Evolutionary conservation across 2,113 vertebrate genomes (phyloP).

Genomic region (Chionomys nivalis): DNA sequence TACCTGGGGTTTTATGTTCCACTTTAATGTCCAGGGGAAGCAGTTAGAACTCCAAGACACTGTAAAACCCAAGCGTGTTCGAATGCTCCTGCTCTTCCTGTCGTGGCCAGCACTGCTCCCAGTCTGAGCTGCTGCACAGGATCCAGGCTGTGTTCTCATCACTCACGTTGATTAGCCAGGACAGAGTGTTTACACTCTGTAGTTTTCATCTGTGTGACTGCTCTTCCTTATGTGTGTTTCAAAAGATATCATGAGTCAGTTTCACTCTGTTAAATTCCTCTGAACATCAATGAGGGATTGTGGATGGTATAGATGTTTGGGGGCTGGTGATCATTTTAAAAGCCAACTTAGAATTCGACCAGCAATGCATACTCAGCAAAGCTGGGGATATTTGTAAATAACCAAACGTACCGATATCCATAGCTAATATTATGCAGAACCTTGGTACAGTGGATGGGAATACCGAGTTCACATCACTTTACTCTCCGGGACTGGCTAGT

Average conservation of each 20-base stretch:
- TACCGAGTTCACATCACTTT: neutral
- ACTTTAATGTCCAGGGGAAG: neutral
- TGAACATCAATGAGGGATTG: neutral
- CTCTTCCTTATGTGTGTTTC: neutral
- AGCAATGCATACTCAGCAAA: rapidly evolving
- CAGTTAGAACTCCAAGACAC: neutral
- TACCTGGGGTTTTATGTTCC: neutral
- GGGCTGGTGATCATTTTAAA: neutral
- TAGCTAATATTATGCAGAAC: neutral
- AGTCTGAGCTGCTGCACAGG: neutral
- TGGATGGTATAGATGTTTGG: rapidly evolving
- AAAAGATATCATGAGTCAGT: neutral
- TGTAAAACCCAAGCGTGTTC: neutral
- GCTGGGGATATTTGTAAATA: neutral
- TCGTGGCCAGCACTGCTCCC: neutral
- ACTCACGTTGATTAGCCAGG: neutral
- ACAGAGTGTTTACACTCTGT: neutral
- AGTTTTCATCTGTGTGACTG: neutral
- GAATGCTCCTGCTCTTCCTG: neutral
- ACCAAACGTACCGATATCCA: neutral
- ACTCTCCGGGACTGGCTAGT: neutral
- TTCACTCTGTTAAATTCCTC: neutral
- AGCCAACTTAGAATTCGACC: neutral
- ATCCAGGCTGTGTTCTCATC: too few species aligned
- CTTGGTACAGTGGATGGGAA: neutral